These are phyloP conservation scores for Zaprionus ghesquierei DNA, from an alignment of 1,140 invertebrate genomes.

Conservation along the genomic window DNA sequence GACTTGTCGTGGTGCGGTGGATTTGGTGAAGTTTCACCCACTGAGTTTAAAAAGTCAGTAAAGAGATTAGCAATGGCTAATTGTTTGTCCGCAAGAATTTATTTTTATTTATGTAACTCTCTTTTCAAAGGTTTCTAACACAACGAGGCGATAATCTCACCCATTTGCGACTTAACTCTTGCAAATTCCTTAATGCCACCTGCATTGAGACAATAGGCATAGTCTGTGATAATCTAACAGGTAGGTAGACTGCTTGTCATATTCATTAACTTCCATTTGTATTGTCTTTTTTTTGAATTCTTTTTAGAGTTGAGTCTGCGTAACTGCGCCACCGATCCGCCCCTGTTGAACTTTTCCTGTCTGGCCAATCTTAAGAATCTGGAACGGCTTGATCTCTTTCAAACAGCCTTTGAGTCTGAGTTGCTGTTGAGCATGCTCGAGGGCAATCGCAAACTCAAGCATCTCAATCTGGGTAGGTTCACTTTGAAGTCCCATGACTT, in stretches of 20 bases:
- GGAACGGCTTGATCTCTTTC: slow-evolving; percentile 90
- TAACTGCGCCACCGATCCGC: slow-evolving; percentile 83
- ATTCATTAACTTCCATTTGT: neutral
- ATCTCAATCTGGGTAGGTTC: slow-evolving; percentile 87
- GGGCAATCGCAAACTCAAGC: slow-evolving; percentile 87
- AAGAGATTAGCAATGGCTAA: neutral
- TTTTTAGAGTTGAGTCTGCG: slow-evolving; percentile 87
- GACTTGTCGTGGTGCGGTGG: slow-evolving; percentile 95
- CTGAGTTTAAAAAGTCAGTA: slow-evolving; percentile 77
- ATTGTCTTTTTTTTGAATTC: slow-evolving; percentile 19
- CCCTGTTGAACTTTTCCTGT: slow-evolving; percentile 85
- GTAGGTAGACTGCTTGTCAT: slow-evolving; percentile 82
- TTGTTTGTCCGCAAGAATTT: neutral
- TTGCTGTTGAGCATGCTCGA: slow-evolving; percentile 86
- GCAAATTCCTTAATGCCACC: slow-evolving; percentile 88
- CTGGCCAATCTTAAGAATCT: slow-evolving; percentile 86
- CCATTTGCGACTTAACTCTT: slow-evolving; percentile 89
- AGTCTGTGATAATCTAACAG: slow-evolving; percentile 88
- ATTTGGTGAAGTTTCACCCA: slow-evolving; percentile 83
- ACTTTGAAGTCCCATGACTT: neutral
- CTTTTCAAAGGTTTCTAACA: slow-evolving; percentile 86
- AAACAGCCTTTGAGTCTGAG: slow-evolving; percentile 86
- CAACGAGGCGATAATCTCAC: slow-evolving; percentile 87
- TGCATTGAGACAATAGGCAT: slow-evolving; percentile 86
- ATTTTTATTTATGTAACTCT: neutral